Percentiles rank a stretch among this genome's conserved stretches.
Evolutionary conservation across 2,113 vertebrate genomes (phyloP).

Genomic region (Lampris megalopsis): DNA sequence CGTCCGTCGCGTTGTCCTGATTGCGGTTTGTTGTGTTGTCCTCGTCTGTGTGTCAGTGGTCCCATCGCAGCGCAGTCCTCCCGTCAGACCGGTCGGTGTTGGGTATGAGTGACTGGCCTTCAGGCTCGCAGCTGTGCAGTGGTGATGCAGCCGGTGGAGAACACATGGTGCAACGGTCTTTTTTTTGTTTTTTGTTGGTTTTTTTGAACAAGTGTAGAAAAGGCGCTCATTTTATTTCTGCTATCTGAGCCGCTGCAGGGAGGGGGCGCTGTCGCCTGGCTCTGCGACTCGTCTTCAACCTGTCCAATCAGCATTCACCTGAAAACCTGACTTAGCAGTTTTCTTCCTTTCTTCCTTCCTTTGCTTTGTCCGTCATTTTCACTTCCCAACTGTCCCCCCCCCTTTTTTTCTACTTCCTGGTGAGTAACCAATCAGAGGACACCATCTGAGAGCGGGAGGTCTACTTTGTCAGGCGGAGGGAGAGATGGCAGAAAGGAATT

Average conservation of each 20-base stretch:
- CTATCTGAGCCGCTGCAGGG: conserved; percentile 22
- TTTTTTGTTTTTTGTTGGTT: too few relatives aligned
- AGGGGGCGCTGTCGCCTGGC: conserved; percentile 27
- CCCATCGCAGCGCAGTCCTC: neutral
- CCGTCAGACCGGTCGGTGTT: conserved; percentile 9
- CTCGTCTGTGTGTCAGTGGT: neutral
- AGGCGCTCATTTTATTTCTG: conserved; percentile 25
- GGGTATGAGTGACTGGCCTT: conserved; percentile 13
- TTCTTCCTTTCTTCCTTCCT: neutral
- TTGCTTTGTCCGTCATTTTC: conserved; percentile 9
- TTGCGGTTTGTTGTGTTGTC: conserved; percentile 31
- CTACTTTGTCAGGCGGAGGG: neutral
- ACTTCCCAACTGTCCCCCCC: conserved; percentile 44
- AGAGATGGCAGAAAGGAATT: conserved; percentile 30
- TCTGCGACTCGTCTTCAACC: conserved; percentile 5
- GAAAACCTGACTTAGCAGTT: conserved; percentile 63
- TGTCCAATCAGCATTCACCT: conserved; percentile 58
- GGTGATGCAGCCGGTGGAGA: neutral
- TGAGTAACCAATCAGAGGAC: conserved; percentile 65
- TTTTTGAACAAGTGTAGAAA: neutral
- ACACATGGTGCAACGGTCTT: too few relatives aligned
- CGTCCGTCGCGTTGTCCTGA: conserved; percentile 46
- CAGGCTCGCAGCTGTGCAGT: neutral
- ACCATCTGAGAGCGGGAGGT: conserved; percentile 57
- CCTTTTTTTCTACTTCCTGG: conserved; percentile 50